Evolutionary conservation across 2,797 vertebrate genomes (phyloP), one percentile per base, ranked within the genome.

Genomic region (Oceanodroma leucorhoa): DNA sequence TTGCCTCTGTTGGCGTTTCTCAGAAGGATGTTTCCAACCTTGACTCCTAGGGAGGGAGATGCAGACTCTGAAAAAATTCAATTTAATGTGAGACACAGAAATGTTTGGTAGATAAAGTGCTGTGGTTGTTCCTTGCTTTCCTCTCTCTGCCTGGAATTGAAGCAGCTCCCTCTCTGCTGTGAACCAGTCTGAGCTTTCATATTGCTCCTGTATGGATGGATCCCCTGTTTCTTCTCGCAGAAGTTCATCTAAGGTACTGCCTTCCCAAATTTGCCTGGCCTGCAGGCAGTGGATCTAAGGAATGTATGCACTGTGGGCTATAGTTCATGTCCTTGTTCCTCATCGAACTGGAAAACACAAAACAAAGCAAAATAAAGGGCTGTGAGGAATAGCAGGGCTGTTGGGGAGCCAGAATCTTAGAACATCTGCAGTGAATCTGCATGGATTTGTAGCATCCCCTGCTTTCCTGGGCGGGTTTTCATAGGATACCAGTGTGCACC

Each of bases 21-120:
- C 87, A 87, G 71, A 90, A 79, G 75, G 82, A 89, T 80, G 34
- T 87, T 92, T 67, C 83, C 78, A 75, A 19, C 75, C 84, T 92
- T 95, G 87, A 67, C 84, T 92, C 29, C 38, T 51, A 14, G 45
- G 57, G 38, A 83, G n/a, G 50, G 54, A 93, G 61, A 43, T n/a
- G 71, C 45, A 89, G 84, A 11, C 84, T 78, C 76, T 41, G 75
- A 82, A 83, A 89, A 84, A 95, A 89, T 81, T 58, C 83, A 77
- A 62, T 80, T 90, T 92, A n/a, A 26, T 38, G 27, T 36, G 72
- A 88, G 65, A 46, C 21, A 13, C 19, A 11, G 86, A 71, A 75
- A 78, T 70, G 57, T 64, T 78, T 62, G 79, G 55, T 85, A 86
- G 91, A 87, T 91, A 40, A 88, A 95, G 41, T 65, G 41, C 53